A percentile compares a stretch with the other conserved stretches of the same genome.
phyloP scores from a whole-genome alignment of 2,888 invertebrate species.

The Adineta ricciae region DNA sequence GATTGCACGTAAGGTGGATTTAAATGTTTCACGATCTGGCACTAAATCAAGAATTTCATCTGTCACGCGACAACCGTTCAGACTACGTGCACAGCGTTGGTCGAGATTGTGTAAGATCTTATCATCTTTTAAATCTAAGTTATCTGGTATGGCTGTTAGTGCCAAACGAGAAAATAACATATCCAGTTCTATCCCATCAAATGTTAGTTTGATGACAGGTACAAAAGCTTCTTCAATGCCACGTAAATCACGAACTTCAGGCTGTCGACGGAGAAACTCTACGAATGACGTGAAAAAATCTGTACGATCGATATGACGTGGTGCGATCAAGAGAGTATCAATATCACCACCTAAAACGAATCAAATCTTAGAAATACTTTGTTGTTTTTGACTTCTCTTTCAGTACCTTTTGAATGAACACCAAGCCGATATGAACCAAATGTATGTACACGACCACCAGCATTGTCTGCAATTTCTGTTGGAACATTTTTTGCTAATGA shows the following conservation, averaged over 20 bases:
- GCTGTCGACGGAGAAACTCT: slow-evolving; percentile 72
- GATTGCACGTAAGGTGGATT: slow-evolving; percentile 80
- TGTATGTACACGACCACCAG: slow-evolving; percentile 97
- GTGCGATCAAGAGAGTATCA: slow-evolving; percentile 92
- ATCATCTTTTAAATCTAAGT: slow-evolving; percentile 65
- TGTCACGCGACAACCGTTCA: slow-evolving; percentile 94
- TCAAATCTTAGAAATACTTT: background rate
- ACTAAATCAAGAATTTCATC: slow-evolving; percentile 92
- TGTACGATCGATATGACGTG: slow-evolving; percentile 77
- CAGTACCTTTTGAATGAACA: slow-evolving; percentile 60
- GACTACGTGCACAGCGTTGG: slow-evolving; percentile 83
- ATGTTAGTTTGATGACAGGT: slow-evolving; percentile 97
- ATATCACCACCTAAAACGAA: slow-evolving; percentile 66
- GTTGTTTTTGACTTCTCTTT: background rate
- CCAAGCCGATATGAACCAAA: slow-evolving; percentile 85
- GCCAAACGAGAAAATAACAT: slow-evolving; percentile 88
- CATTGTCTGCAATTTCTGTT: slow-evolving; percentile 41
- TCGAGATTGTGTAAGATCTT: slow-evolving; percentile 62
- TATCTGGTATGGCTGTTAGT: slow-evolving; percentile 84
- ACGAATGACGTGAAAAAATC: slow-evolving; percentile 95
- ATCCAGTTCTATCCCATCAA: slow-evolving; percentile 92
- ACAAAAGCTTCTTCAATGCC: slow-evolving; percentile 97
- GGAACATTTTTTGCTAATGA: slow-evolving; percentile 35
- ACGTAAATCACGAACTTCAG: slow-evolving; percentile 71
- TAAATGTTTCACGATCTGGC: slow-evolving; percentile 81